A percentile compares a stretch with the other conserved stretches of the same genome.
These are phyloP conservation scores for Leucosticte australis DNA, from an alignment of 2,113 vertebrate species.

Conservation along the genomic window DNA sequence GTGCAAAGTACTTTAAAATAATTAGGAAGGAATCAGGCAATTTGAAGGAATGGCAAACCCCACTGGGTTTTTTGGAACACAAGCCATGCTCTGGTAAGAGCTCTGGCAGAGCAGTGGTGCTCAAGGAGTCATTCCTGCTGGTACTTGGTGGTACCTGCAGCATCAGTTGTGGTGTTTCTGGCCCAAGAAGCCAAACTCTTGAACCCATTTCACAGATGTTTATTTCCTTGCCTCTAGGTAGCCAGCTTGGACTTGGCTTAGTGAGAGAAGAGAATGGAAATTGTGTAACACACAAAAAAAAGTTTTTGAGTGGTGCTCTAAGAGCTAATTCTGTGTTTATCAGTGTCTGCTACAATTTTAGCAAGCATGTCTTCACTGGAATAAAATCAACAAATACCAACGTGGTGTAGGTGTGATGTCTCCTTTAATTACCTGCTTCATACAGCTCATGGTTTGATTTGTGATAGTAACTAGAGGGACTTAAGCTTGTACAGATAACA, in stretches of 20 bases:
- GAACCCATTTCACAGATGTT: not conserved
- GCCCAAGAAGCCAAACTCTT: not conserved
- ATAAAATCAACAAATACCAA: not conserved
- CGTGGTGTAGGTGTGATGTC: not conserved
- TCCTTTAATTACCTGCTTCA: not conserved
- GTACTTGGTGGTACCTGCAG: not conserved
- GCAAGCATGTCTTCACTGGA: not conserved
- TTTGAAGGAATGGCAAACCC: conserved; percentile 28
- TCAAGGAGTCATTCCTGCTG: not conserved
- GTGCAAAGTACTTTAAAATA: conserved; percentile 64
- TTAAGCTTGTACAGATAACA: not conserved
- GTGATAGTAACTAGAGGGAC: not conserved
- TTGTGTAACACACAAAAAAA: not conserved
- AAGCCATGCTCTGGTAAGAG: not conserved
- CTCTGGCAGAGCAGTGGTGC: not conserved
- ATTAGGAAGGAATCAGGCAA: conserved; percentile 54
- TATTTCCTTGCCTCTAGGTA: not conserved
- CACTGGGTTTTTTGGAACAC: not conserved
- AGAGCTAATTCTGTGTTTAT: not conserved
- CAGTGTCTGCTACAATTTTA: not conserved
- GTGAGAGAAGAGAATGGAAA: not conserved
- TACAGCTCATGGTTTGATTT: not conserved
- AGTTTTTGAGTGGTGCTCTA: not conserved
- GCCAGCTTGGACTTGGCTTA: rapidly evolving
- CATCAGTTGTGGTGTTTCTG: not conserved